phyloP scores from a whole-genome alignment of 2,888 invertebrate species.

The Neelides folsomi region DNA sequence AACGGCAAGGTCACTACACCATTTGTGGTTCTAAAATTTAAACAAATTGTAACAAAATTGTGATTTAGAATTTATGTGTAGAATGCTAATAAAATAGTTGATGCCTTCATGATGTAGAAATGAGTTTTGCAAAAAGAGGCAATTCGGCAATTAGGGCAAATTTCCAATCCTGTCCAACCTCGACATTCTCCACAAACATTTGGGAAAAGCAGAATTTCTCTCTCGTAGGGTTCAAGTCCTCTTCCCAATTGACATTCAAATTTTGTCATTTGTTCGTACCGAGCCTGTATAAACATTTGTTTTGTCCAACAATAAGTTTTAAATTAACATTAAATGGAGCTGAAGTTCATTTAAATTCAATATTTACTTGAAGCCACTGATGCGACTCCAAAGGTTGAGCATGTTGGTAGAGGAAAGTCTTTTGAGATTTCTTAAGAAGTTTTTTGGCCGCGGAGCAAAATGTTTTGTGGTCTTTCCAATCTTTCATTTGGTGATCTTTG shows the following conservation, averaged over 20 bases:
- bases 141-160: conserved; percentile 2
- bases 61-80: no score
- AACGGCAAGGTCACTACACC: conserved; percentile 10
- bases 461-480: conserved; percentile 46
- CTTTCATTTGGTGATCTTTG: conserved; percentile 47
- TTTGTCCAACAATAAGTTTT: neutral
- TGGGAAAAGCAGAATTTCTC: conserved; percentile 55
- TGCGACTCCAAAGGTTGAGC: conserved; percentile 41
- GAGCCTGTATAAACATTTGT: conserved; percentile 40
- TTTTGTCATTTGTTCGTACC: conserved; percentile 50
- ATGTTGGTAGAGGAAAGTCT: conserved; percentile 44
- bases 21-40: neutral
- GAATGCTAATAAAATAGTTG: no score
- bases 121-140: conserved; percentile 4
- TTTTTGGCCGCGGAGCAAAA: conserved; percentile 50
- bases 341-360: neutral
- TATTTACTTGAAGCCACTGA: conserved; percentile 41
- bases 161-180: neutral
- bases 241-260: conserved; percentile 48
- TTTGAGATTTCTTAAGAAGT: conserved; percentile 40
- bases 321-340: neutral
- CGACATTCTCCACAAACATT: conserved; percentile 34
- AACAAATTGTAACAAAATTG: no score
- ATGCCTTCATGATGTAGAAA: neutral
- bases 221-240: conserved; percentile 50